Evolutionary conservation across 2,113 vertebrate species (phyloP).

Genomic region (Prunella fulvescens): DNA sequence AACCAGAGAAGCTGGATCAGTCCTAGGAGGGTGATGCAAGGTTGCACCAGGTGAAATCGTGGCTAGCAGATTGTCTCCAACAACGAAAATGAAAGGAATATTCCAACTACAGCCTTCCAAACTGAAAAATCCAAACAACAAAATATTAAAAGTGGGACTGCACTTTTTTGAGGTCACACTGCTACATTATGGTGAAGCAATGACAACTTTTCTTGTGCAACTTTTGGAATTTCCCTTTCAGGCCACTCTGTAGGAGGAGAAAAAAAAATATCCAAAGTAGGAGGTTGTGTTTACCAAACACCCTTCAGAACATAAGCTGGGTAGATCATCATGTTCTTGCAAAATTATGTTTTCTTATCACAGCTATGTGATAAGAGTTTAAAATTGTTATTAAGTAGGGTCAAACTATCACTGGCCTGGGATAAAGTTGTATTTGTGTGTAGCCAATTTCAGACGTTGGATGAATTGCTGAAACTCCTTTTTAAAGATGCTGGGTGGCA

Average conservation of each 20-base stretch:
- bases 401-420: neutral
- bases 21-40: neutral
- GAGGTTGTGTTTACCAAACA: constrained; percentile 3
- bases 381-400: neutral
- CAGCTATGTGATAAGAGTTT: neutral
- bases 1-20: neutral
- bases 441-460: neutral
- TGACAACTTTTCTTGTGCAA: neutral
- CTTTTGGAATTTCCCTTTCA: constrained; percentile 26
- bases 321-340: neutral
- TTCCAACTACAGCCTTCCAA: neutral
- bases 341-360: neutral
- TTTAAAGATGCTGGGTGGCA: neutral
- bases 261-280: neutral
- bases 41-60: neutral
- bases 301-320: neutral
- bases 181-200: neutral
- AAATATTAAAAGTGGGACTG: neutral
- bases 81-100: neutral
- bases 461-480: neutral
- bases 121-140: neutral
- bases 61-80: neutral
- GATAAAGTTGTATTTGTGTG: neutral
- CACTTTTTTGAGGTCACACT: neutral
- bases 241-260: neutral